Conservation (phyloP, 2,888 invertebrate genomes). For the Mactromeris polynyma region DNA sequence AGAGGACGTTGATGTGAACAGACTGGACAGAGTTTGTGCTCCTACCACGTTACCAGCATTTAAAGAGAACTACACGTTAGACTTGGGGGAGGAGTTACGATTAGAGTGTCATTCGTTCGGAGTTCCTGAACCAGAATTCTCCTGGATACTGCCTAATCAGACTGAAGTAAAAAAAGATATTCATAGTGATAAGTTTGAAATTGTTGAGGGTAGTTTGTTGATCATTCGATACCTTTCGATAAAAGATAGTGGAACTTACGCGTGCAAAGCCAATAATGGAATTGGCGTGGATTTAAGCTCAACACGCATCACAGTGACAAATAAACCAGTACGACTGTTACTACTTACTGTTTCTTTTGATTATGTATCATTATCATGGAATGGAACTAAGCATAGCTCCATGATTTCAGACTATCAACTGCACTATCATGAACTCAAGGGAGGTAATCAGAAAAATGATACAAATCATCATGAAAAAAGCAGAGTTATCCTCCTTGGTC, state of each 20-base stretch:
- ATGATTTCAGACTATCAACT: constrained; percentile 81
- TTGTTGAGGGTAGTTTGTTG: constrained; percentile 68
- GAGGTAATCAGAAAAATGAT: constrained; percentile 25
- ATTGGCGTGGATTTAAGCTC: constrained; percentile 82
- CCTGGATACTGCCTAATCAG: constrained; percentile 87
- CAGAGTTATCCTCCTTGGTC: constrained; percentile 75
- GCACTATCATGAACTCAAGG: constrained; percentile 67
- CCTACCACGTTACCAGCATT: constrained; percentile 84
- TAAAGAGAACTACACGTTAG: constrained; percentile 78
- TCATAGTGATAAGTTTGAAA: constrained; percentile 59
- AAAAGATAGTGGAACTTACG: constrained; percentile 87
- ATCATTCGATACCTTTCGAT: constrained; percentile 68
- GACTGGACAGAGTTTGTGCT: constrained; percentile 78
- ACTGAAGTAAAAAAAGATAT: constrained; percentile 80
- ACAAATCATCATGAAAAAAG: constrained; percentile 35
- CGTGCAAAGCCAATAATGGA: constrained; percentile 86
- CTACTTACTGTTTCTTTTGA: constrained; percentile 84
- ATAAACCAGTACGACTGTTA: constrained; percentile 86
- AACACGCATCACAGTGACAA: constrained; percentile 84
- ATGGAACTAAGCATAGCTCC: constrained; percentile 78
- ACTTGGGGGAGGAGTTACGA: constrained; percentile 85
- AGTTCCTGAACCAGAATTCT: constrained; percentile 86
- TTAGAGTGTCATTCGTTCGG: constrained; percentile 88
- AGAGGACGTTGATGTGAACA: constrained; percentile 50
- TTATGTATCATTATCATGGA: constrained; percentile 87